Percentiles rank a stretch among this genome's conserved stretches.
These are phyloP conservation scores for Oxygymnocypris stewartii DNA, from an alignment of 2,113 vertebrate species.

Conservation along the genomic window DNA sequence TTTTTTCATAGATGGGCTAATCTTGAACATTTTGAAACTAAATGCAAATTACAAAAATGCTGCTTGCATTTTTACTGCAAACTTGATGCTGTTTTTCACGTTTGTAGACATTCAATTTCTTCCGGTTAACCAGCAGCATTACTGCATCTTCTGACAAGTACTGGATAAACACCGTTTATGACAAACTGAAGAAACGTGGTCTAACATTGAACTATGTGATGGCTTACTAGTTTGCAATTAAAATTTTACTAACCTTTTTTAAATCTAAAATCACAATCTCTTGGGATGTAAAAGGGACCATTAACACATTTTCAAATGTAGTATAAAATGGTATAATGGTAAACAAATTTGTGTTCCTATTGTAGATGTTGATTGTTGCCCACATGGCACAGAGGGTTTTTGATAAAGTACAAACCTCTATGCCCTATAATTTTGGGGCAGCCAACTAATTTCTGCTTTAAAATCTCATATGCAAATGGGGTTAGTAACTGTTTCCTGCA, in stretches of 20 bases:
- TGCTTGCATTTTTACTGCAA: not conserved
- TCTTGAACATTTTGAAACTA: not conserved
- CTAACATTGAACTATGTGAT: not conserved
- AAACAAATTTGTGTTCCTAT: not conserved
- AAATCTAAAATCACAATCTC: too few species aligned
- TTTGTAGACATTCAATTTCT: not conserved
- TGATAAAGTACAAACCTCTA: not conserved
- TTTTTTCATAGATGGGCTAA: not conserved
- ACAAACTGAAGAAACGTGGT: not conserved
- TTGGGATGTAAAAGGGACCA: not conserved
- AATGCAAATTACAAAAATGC: not conserved
- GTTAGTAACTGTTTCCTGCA: not conserved
- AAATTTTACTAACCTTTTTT: not conserved
- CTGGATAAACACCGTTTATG: not conserved
- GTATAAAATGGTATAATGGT: not conserved
- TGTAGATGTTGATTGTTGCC: not conserved
- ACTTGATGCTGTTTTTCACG: not conserved
- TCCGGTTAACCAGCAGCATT: not conserved
- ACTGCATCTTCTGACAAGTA: not conserved
- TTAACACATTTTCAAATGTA: not conserved
- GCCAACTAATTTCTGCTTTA: not conserved
- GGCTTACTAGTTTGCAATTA: not conserved
- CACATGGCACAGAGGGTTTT: not conserved
- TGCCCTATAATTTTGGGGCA: not conserved
- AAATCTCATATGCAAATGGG: not conserved